Conservation (phyloP, 1,140 invertebrate genomes). For the Papilio polytes region DNA sequence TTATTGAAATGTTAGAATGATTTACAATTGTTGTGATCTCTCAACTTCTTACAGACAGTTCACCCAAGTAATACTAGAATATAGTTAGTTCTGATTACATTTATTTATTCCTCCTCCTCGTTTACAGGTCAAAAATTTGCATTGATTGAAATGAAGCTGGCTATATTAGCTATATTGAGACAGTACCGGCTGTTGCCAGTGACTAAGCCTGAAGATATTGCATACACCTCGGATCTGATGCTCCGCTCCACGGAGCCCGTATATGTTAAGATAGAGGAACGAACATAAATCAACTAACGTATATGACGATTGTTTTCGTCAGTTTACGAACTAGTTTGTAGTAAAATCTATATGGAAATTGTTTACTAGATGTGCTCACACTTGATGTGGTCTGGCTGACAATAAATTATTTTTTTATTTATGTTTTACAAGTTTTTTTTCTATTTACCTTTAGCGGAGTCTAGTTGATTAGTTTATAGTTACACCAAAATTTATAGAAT, state of each 20-base stretch:
- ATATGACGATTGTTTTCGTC: neutral
- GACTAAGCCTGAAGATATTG: slow-evolving; percentile 61
- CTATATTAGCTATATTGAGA: slow-evolving; percentile 56
- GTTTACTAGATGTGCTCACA: too few relatives aligned
- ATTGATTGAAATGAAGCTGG: slow-evolving; percentile 67
- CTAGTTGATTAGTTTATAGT: too few relatives aligned
- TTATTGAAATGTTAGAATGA: too few relatives aligned
- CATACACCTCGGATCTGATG: slow-evolving; percentile 56
- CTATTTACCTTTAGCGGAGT: too few relatives aligned
- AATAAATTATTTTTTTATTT: too few relatives aligned
- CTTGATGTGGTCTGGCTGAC: too few relatives aligned
- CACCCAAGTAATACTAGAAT: neutral
- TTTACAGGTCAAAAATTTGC: slow-evolving; percentile 70
- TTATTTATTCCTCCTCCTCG: slow-evolving; percentile 33
- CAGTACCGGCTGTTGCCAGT: slow-evolving; percentile 59
- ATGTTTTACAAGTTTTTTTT: too few relatives aligned
- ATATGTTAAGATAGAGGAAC: slow-evolving; percentile 59
- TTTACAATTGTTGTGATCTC: too few relatives aligned
- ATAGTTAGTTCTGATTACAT: neutral
- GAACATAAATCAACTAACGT: slow-evolving; percentile 4
- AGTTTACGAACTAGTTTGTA: too few relatives aligned
- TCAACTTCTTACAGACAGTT: too few relatives aligned
- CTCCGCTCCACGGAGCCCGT: slow-evolving; percentile 60
- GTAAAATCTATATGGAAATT: too few relatives aligned
- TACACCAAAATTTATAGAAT: too few relatives aligned